Evolutionary conservation across 2,113 vertebrate species (phyloP).

Genomic region (Cololabis saira): DNA sequence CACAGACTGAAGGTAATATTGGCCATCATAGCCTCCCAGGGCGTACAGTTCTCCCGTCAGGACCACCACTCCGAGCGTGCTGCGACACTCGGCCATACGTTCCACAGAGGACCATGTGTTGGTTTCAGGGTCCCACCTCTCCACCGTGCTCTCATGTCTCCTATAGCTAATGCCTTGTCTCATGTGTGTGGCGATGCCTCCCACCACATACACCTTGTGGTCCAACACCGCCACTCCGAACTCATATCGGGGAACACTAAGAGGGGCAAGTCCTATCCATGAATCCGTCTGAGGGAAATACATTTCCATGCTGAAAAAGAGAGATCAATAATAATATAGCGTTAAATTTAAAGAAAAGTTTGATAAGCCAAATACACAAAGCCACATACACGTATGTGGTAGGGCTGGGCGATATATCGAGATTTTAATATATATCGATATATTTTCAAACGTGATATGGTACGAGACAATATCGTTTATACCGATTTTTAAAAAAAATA

Average conservation of each 20-base stretch:
- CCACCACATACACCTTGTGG: conserved; percentile 95
- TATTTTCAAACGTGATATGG: too few relatives aligned
- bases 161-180: conserved; percentile 92
- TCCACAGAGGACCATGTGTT: conserved; percentile 93
- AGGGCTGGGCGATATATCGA: too few relatives aligned
- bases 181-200: conserved; percentile 95
- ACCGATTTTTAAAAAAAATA: too few relatives aligned
- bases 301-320: conserved; percentile 91
- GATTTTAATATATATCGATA: too few relatives aligned
- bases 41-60: conserved; percentile 95
- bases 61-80: conserved; percentile 92
- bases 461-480: too few relatives aligned
- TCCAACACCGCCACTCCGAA: conserved; percentile 95
- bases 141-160: conserved; percentile 93
- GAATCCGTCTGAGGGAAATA: conserved; percentile 98
- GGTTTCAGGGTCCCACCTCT: conserved; percentile 96
- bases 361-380: neutral
- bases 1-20: conserved; percentile 94
- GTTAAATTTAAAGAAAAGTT: neutral
- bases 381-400: too few relatives aligned
- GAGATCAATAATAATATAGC: neutral
- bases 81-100: conserved; percentile 93
- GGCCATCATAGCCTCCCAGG: conserved; percentile 94
- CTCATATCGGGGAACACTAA: conserved; percentile 93
- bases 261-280: conserved; percentile 95